Evolutionary conservation across 1,140 invertebrate genomes (phyloP), one percentile per base, ranked within the genome.

Genomic region (Bombus turneri): DNA sequence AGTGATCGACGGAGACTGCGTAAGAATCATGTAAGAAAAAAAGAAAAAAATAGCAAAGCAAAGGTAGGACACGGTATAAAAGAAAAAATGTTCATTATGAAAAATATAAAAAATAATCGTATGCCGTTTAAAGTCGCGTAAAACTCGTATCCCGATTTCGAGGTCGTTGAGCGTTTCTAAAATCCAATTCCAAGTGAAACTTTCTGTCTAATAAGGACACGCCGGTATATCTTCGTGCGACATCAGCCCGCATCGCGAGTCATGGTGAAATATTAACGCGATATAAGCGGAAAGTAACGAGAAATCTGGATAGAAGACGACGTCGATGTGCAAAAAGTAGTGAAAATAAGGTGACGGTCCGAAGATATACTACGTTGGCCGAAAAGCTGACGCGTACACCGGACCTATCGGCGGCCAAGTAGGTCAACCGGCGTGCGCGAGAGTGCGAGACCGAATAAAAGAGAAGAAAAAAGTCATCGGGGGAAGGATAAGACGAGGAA

Each of bases 391-490:
- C 85, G 81, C 79, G 81, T 72, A 82, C 78, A 88, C 83, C 86
- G 80, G 80, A 85, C 86, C 77, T 86, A 83, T 78, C 80, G 57
- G 76, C 83, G 75, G 85, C 80, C 89, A 91, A 91, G 90, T 91
- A 91, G 90, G 90, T 91, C 90, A 91, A 83, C 68, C 87, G 88
- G 81, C 73, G 90, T 88, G 85, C 78, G 90, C 85, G 89, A 90
- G 88, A 91, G 86, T 86, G 89, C 83, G 86, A 90, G 90, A 86
- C 88, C 73, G 85, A 90, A 69, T 72, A 69, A 87, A 76, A 83
- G 76, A 87, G 68, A 64, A 80, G 74, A 81, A 82, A 86, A 85
- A 87, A 86, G 84, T 59, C n/a, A 81, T 53, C 47, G 8, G 81
- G 28, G 64, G 37, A 87, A 87, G 80, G 81, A 87, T 75, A 41